Evolutionary conservation across 2,888 invertebrate genomes (phyloP).

Genomic region (Hyposoter didymator): DNA sequence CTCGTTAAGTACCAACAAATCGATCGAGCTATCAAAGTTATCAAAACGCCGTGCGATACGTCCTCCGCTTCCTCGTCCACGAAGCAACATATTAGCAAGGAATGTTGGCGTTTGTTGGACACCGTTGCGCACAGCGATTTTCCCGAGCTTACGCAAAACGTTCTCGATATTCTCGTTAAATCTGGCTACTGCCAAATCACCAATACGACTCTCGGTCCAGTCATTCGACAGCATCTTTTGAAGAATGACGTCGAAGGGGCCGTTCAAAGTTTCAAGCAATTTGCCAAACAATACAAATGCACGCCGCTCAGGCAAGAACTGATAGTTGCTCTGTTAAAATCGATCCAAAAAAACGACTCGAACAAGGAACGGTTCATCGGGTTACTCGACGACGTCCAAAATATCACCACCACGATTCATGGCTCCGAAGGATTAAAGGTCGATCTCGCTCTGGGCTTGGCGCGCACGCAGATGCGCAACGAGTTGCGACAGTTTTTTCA

Average conservation of each 20-base stretch:
- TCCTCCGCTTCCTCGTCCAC: conserved; percentile 69
- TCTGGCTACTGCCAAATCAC: conserved; percentile 86
- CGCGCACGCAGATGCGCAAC: conserved; percentile 72
- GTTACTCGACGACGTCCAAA: conserved; percentile 67
- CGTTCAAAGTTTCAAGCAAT: conserved; percentile 85
- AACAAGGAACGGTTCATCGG: conserved; percentile 42
- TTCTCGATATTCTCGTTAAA: conserved; percentile 85
- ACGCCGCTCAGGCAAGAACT: conserved; percentile 89
- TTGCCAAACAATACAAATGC: conserved; percentile 86
- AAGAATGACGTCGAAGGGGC: conserved; percentile 85
- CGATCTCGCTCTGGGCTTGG: conserved; percentile 62
- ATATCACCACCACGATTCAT: conserved; percentile 31
- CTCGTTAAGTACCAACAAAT: conserved; percentile 84
- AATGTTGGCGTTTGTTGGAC: conserved; percentile 87
- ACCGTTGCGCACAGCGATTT: conserved; percentile 84
- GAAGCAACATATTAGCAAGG: conserved; percentile 78
- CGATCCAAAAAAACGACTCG: conserved; percentile 6
- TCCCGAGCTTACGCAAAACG: conserved; percentile 83
- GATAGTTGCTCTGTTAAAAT: conserved; percentile 81
- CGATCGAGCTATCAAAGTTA: conserved; percentile 54
- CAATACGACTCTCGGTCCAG: conserved; percentile 87
- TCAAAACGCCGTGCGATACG: neutral
- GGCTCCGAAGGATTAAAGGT: neutral
- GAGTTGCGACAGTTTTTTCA: conserved; percentile 63
- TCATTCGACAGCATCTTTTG: conserved; percentile 86